phyloP scores from a whole-genome alignment of 2,888 invertebrate genomes.

The Phyllotreta striolata region DNA sequence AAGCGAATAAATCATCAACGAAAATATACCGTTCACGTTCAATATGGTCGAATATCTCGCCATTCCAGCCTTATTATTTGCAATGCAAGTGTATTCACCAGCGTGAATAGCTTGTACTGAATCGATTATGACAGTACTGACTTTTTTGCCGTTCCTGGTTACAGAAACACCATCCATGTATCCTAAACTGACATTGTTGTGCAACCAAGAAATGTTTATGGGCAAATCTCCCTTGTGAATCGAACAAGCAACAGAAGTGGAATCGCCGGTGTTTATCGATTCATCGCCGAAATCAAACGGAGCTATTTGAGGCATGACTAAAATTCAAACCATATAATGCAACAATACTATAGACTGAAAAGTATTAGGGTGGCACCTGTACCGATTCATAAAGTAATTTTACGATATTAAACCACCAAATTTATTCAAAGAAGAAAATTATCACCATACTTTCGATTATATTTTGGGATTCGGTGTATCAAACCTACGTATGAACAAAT shows the following conservation, averaged over 20 bases:
- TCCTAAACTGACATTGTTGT: conserved; percentile 69
- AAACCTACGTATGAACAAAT: conserved; percentile 48
- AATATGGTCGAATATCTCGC: conserved; percentile 64
- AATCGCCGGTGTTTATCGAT: conserved; percentile 74
- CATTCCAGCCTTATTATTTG: conserved; percentile 66
- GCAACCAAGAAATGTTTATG: conserved; percentile 75
- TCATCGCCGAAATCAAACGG: conserved; percentile 64
- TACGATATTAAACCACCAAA: no score
- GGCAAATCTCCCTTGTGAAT: conserved; percentile 79
- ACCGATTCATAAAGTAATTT: not conserved
- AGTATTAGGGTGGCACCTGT: not conserved
- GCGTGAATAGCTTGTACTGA: conserved; percentile 75
- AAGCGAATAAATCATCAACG: not conserved
- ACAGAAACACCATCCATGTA: conserved; percentile 55
- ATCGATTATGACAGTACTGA: conserved; percentile 71
- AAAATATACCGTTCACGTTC: conserved; percentile 63
- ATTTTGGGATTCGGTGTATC: no score
- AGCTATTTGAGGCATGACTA: conserved; percentile 75
- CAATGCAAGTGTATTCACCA: conserved; percentile 80
- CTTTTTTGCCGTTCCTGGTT: conserved; percentile 64
- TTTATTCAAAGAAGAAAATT: no score
- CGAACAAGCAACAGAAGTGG: conserved; percentile 72
- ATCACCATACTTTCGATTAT: no score
- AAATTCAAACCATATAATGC: conserved; percentile 35
- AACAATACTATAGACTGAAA: conserved; percentile 8